Evolutionary conservation across 2,888 invertebrate genomes (phyloP).

Genomic region (Drosophila prostipennis): DNA sequence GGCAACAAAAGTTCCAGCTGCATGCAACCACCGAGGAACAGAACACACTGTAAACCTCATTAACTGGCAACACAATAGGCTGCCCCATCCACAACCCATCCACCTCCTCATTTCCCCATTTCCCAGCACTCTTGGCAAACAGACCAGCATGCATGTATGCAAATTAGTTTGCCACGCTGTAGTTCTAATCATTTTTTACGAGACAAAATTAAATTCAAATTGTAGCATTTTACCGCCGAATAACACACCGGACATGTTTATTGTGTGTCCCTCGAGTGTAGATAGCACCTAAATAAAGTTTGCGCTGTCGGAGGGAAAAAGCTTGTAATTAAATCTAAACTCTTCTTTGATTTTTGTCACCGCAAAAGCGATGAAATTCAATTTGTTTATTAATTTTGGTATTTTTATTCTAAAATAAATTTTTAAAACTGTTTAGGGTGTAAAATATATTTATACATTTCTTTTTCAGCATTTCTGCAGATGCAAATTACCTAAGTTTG

Average conservation of each 20-base stretch:
- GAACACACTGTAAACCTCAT: conserved; percentile 34
- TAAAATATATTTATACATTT: too few species aligned
- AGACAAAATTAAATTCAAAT: conserved; percentile 41
- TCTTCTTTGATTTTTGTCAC: not conserved
- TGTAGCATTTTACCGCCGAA: conserved; percentile 1
- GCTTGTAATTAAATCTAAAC: conserved; percentile 5
- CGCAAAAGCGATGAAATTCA: not conserved
- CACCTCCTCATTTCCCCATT: too few species aligned
- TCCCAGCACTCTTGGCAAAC: not conserved
- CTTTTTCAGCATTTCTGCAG: too few species aligned
- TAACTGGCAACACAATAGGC: conserved; percentile 41
- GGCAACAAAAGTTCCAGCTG: conserved; percentile 27
- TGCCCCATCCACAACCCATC: not conserved
- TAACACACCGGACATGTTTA: conserved; percentile 18
- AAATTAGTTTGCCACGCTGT: conserved; percentile 32
- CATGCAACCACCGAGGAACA: not conserved
- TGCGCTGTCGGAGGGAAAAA: not conserved
- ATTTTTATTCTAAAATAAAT: too few species aligned
- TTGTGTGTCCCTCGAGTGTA: not conserved
- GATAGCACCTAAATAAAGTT: conserved; percentile 20
- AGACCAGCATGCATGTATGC: conserved; percentile 30
- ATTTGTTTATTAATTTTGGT: too few species aligned
- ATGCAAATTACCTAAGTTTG: too few species aligned
- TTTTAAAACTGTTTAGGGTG: too few species aligned
- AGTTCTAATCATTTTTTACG: conserved; percentile 42